Base-by-base conservation (phyloP, 2,797 vertebrate genomes). In the Rhadinocentrus ornatus region DNA sequence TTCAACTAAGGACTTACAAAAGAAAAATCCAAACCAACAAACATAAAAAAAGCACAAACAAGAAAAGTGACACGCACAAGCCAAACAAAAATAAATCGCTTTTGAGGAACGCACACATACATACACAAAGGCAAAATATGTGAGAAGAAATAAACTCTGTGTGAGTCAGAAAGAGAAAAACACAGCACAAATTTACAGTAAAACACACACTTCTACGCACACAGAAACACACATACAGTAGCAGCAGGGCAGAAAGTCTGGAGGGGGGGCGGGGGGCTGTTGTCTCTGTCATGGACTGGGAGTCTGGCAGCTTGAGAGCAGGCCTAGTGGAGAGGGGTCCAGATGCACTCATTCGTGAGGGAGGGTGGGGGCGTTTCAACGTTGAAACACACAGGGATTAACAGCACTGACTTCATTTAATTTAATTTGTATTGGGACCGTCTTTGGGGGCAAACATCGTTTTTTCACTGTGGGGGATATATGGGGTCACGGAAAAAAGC, bases 311-410 rank as follows among this genome's bases (percentile, higher is more conserved):
- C 91, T 92, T 92, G 89, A 88, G 78, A 84, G 74, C 80, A 73
- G 65, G 72, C 80, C 73, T 68, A 78, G 72, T 69, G 73, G 85
- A 90, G 85, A 75, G 76, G 87, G 82, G 89, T 91, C 92, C 93
- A 95, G 94, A 94, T 94, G 94, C 90, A 75, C 85, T 79, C 77
- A 73, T 80, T 87, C 66, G 39, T 56, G 52, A 60, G 77, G 76
- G 75, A 31, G 63, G 80, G 69, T 64, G 63, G 59, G 78, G 72
- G 70, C 26, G 56, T 82, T 89, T 87, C 80, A 79, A 83, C 90
- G 87, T 88, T 89, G 88, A 92, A 92, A 92, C 91, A 91, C 89
- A 89, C 80, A 92, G 89, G 93, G 94, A 94, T 95, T 93, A 94
- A 84, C 90, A 61, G 62, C 81, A 82, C 82, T 80, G 91, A 89